Base-by-base conservation (phyloP, 2,113 vertebrate genomes). In the Dromaius novaehollandiae region DNA sequence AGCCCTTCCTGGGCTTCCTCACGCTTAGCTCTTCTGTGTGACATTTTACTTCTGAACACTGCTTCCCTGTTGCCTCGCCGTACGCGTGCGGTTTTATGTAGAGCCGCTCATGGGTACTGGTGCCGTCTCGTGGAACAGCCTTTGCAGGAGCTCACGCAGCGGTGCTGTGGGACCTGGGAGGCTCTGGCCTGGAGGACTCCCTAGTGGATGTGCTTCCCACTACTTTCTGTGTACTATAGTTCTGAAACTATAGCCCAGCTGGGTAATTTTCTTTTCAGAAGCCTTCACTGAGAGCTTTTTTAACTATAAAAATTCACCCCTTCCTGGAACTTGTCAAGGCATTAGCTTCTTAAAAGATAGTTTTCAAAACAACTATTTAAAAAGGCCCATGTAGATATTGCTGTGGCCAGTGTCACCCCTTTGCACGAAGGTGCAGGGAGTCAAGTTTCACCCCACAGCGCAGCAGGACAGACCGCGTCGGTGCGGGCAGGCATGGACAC, bases 81-180 rank as follows among this genome's bases (percentile, higher is more conserved):
- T 5, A 21, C 21, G n/a, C 0, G 0, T 13, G 53, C 32, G 17
- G n/a, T 61, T 86, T 89, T 38, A n/a, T 6, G 42, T n/a, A 78
- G 55, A 36, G 6, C 44, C 36, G 65, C 58, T 61, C 34, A 46
- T 69, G 50, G 73, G 46, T 65, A 71, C 24, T 12, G 30, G 8
- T 3, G 34, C 1, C 3, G 15, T 61, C 75, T 38, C n/a, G 40
- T 4, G 70, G 66, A 46, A 19, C 25, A 38, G 26, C 38, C 69
- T 82, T 69, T 28, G 26, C 5, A 64, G 80, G 34, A 22, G 9
- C 12, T 18, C 36, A 56, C 24, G 42, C 88, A 76, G 0, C 12
- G 51, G 68, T 95, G 74, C 30, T 40, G 9, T 20, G 48, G 6
- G 42, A 26, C 44, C 1, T 42, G 38, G n/a, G 53, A 60, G 7